Base-by-base conservation (phyloP, 2,888 invertebrate species). In the Dioctria rufipes region DNA sequence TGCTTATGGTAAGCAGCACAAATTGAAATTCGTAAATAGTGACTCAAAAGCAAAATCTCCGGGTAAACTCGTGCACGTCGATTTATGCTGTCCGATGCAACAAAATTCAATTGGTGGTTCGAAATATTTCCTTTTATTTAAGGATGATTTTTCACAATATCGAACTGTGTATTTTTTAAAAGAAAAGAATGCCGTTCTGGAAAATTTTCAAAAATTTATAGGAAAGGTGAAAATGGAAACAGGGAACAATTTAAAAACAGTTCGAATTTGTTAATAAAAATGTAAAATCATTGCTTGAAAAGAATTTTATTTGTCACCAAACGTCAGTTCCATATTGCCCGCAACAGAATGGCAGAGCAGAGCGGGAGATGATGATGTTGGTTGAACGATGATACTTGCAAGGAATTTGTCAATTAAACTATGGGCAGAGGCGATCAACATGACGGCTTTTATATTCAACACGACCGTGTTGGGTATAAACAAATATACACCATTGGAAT, bases 211-310 rank as follows among this genome's bases (percentile, higher is more conserved):
- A 49, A 43, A 69, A 6, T 69, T 37, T 40, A 37, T 69, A 25
- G 5, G 11, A n/a, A 37, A 69, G 82, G 85, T 84, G 78, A 81
- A 85, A 80, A 82, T 83, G 78, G 81, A 84, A 78, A 83, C 83
- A 37, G 84, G 83, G 65, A 60, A 83, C 58, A 83, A 83, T 49
- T 80, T 84, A 25, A 83, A 84, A 71, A 81, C 78, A 37, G 75
- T 86, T 11, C 81, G 86, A 54, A 84, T 84, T 85, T 80, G 65
- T 85, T 3, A 84, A 83, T 54, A 78, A 84, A 73, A 81, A 83
- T 40, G 78, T 85, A 37, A 63, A 82, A 75, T 80, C 83, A 13
- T 84, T 84, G 79, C 80, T 85, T 13, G 71, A 83, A 54, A 78
- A 83, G 40, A 81, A 85, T 4, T 13, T 3, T 5, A 69, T 69